phyloP scores from a whole-genome alignment of 2,113 vertebrate genomes.

The Sardina pilchardus region DNA sequence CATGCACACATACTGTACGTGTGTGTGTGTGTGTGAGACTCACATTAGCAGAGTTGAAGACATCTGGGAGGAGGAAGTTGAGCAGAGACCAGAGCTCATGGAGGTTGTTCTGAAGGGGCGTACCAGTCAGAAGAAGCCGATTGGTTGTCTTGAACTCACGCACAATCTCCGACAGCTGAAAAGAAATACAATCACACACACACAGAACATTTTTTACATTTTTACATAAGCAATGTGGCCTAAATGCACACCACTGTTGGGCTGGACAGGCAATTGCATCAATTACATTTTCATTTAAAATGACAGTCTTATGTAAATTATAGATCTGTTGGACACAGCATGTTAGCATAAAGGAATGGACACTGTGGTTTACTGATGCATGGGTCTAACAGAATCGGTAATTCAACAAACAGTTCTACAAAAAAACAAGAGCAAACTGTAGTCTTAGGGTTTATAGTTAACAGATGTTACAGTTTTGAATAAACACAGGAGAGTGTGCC shows the following conservation, averaged over 20 bases:
- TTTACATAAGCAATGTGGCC: neutral
- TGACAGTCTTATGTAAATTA: neutral
- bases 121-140: constrained; percentile 84
- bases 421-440: too few relatives aligned
- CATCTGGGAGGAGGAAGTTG: constrained; percentile 88
- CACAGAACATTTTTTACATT: neutral
- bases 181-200: neutral
- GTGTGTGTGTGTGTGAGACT: constrained; percentile 21
- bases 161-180: constrained; percentile 86
- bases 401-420: too few relatives aligned
- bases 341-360: neutral
- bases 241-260: neutral
- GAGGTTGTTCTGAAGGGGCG: constrained; percentile 87
- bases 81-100: constrained; percentile 89
- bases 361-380: too few relatives aligned
- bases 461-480: too few relatives aligned
- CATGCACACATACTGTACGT: constrained; percentile 20
- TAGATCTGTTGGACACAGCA: neutral
- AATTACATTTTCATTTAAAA: neutral
- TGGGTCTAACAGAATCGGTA: too few relatives aligned
- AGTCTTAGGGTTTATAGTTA: too few relatives aligned
- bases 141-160: constrained; percentile 91
- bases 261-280: neutral
- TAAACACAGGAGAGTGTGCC: too few relatives aligned
- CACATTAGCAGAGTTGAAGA: constrained; percentile 89